phyloP scores from a whole-genome alignment of 2,888 invertebrate genomes.

The Aspidiotus rigidus region DNA sequence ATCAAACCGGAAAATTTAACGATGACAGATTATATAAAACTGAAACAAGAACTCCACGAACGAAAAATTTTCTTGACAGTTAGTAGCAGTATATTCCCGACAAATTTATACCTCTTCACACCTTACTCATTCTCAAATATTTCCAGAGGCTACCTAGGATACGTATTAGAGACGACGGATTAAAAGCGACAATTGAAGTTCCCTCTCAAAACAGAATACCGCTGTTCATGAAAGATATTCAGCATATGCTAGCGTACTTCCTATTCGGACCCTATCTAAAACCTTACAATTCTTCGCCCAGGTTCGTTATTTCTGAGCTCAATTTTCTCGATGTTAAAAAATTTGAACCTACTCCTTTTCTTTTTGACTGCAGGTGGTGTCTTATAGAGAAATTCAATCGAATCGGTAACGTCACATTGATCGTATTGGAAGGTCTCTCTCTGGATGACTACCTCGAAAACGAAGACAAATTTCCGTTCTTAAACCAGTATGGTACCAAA shows the following conservation, averaged over 20 bases:
- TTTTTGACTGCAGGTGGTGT: conserved; percentile 20
- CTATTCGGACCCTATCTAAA: conserved; percentile 31
- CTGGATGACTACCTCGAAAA: conserved; percentile 25
- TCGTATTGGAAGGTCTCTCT: conserved; percentile 11
- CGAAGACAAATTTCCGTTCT: conserved; percentile 16
- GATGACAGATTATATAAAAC: conserved; percentile 13
- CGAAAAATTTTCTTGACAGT: conserved; percentile 24
- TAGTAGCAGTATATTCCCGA: too few relatives aligned
- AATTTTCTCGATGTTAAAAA: not conserved
- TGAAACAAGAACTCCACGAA: conserved; percentile 17
- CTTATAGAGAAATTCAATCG: conserved; percentile 23
- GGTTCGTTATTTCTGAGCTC: conserved; percentile 8
- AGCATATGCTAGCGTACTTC: conserved; percentile 26
- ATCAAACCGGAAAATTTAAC: not conserved
- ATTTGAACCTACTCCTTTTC: not conserved
- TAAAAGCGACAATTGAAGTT: conserved; percentile 15
- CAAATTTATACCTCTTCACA: not conserved
- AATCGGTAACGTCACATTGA: conserved; percentile 17
- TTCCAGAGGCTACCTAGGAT: conserved; percentile 26
- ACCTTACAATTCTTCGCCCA: conserved; percentile 26
- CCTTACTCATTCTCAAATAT: not conserved
- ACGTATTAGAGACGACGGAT: conserved; percentile 20
- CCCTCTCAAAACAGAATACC: conserved; percentile 13
- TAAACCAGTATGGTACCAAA: conserved; percentile 12
- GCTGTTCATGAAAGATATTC: conserved; percentile 28